These are phyloP conservation scores for Melanchra persicariae DNA, from an alignment of 2,888 invertebrate genomes.

Conservation along the genomic window DNA sequence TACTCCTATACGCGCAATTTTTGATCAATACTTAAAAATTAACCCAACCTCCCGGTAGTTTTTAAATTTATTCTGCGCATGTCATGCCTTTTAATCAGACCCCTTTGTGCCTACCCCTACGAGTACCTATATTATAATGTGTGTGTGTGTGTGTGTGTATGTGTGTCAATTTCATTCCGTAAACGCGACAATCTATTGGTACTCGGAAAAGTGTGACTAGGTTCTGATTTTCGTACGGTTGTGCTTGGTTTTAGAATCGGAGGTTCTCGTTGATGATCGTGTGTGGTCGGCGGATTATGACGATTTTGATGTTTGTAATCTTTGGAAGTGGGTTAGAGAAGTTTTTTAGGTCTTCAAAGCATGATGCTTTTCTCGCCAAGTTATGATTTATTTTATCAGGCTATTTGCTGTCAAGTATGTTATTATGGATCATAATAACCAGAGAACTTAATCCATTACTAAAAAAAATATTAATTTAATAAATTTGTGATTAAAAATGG, in stretches of 20 bases:
- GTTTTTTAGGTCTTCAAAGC: neutral
- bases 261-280: conserved; percentile 20
- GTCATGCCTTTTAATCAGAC: conserved; percentile 90
- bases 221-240: conserved; percentile 66
- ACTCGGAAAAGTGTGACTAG: conserved; percentile 69
- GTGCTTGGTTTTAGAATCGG: conserved; percentile 29
- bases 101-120: conserved; percentile 84
- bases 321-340: neutral
- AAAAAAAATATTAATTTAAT: too few relatives aligned
- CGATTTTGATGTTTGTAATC: neutral
- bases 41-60: conserved; percentile 89
- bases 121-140: conserved; percentile 59
- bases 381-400: neutral
- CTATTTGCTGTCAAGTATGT: neutral
- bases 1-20: conserved; percentile 85
- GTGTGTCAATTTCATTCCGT: conserved; percentile 72
- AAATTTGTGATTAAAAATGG: too few relatives aligned
- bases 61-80: conserved; percentile 91
- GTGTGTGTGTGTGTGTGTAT: conserved; percentile 69
- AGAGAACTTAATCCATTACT: neutral
- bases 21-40: conserved; percentile 91
- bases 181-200: conserved; percentile 64
- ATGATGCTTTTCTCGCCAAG: neutral
- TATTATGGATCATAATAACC: neutral
- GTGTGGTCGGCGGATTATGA: neutral